phyloP scores from a whole-genome alignment of 2,113 vertebrate genomes.

The Poecilia latipinna region DNA sequence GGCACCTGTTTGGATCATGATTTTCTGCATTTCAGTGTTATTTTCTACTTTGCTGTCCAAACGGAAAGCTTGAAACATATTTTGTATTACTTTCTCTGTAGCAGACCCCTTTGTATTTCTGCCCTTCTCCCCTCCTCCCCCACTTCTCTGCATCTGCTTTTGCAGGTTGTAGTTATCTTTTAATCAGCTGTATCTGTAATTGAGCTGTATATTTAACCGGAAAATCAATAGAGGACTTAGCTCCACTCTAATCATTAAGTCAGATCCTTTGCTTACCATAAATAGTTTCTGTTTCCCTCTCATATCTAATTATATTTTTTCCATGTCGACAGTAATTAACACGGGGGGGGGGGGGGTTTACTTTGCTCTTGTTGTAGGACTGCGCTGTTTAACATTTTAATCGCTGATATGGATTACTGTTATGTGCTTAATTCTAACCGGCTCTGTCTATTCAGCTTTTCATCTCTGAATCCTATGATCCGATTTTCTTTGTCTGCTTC shows the following conservation, averaged over 20 bases:
- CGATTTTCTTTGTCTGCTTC: not conserved
- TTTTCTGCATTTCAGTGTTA: constrained; percentile 15
- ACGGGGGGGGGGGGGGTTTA: constrained; percentile 51
- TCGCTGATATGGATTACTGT: constrained; percentile 25
- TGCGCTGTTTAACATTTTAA: constrained; percentile 32
- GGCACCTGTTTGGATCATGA: constrained; percentile 4
- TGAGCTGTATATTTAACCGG: constrained; percentile 80
- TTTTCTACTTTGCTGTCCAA: constrained; percentile 26
- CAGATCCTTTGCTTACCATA: constrained; percentile 62
- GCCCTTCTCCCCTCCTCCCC: constrained; percentile 13
- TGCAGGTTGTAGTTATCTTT: constrained; percentile 62
- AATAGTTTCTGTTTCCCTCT: constrained; percentile 70
- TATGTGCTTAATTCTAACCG: not conserved
- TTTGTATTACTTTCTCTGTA: constrained; percentile 21
- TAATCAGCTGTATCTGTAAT: constrained; percentile 80
- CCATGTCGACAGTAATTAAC: constrained; percentile 69
- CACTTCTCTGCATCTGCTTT: constrained; percentile 32
- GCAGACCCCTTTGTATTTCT: constrained; percentile 2
- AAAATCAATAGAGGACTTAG: constrained; percentile 81
- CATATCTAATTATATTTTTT: constrained; percentile 75
- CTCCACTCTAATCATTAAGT: constrained; percentile 75
- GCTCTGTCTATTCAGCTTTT: constrained; percentile 4
- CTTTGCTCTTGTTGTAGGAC: constrained; percentile 30
- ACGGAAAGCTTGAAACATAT: constrained; percentile 16
- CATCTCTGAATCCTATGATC: not conserved